phyloP scores from a whole-genome alignment of 2,888 invertebrate genomes.

The Tetragonisca angustula region DNA sequence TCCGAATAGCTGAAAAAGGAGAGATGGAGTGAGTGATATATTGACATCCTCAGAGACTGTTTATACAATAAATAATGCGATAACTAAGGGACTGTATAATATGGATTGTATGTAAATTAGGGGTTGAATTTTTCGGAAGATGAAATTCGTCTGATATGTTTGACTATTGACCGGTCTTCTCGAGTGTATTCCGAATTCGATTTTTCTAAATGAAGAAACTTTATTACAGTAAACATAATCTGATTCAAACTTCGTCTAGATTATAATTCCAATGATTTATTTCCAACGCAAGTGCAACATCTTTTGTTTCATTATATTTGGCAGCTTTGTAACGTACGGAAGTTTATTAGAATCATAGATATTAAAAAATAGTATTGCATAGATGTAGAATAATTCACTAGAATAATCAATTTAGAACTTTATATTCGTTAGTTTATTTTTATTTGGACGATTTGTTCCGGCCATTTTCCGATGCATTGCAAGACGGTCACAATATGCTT shows the following conservation, averaged over 20 bases:
- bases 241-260: background rate
- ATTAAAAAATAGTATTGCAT: too few relatives aligned
- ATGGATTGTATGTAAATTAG: background rate
- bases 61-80: background rate
- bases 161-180: background rate
- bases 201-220: background rate
- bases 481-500: too few relatives aligned
- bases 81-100: background rate
- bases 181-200: background rate
- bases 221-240: background rate
- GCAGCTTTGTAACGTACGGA: too few relatives aligned
- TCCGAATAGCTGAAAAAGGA: background rate
- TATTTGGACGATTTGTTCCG: too few relatives aligned
- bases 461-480: too few relatives aligned
- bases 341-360: too few relatives aligned
- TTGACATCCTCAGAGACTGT: background rate
- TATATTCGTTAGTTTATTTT: too few relatives aligned
- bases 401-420: too few relatives aligned
- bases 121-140: background rate
- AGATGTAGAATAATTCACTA: too few relatives aligned
- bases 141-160: background rate
- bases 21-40: background rate
- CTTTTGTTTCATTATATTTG: background rate
- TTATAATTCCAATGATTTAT: background rate
- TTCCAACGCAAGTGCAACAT: background rate